A percentile compares a stretch with the other conserved stretches of the same genome.
These are phyloP conservation scores for Frankliniella intonsa DNA, from an alignment of 2,888 invertebrate genomes.

Conservation along the genomic window DNA sequence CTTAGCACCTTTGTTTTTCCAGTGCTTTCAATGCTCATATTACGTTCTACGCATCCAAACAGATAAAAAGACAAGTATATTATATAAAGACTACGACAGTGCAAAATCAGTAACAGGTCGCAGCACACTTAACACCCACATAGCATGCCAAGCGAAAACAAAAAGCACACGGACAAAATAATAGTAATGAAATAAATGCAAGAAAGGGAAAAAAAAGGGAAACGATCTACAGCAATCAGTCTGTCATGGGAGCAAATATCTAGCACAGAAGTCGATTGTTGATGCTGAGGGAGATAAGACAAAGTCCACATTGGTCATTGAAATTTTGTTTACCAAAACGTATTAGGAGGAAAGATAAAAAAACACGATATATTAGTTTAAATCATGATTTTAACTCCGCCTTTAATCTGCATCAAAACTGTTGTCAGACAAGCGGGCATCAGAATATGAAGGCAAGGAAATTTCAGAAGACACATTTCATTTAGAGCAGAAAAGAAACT, in stretches of 20 bases:
- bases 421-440: too few species aligned
- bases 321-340: too few species aligned
- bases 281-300: too few species aligned
- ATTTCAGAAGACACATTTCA: background rate
- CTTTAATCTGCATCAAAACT: too few species aligned
- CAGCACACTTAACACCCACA: slow-evolving; percentile 14
- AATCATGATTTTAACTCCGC: background rate
- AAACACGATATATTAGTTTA: background rate
- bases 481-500: background rate
- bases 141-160: slow-evolving; percentile 27
- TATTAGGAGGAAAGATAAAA: too few species aligned
- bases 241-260: background rate
- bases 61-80: background rate
- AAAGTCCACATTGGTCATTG: too few species aligned
- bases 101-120: background rate
- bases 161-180: slow-evolving; percentile 29
- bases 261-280: background rate
- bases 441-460: background rate
- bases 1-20: too few species aligned
- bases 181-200: slow-evolving; percentile 24
- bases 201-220: slow-evolving; percentile 27
- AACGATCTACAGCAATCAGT: slow-evolving; percentile 1
- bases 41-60: too few species aligned
- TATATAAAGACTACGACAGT: background rate
- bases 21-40: too few species aligned